Conservation (phyloP, 2,797 vertebrate genomes). For the Paedocypris micromegethes region DNA sequence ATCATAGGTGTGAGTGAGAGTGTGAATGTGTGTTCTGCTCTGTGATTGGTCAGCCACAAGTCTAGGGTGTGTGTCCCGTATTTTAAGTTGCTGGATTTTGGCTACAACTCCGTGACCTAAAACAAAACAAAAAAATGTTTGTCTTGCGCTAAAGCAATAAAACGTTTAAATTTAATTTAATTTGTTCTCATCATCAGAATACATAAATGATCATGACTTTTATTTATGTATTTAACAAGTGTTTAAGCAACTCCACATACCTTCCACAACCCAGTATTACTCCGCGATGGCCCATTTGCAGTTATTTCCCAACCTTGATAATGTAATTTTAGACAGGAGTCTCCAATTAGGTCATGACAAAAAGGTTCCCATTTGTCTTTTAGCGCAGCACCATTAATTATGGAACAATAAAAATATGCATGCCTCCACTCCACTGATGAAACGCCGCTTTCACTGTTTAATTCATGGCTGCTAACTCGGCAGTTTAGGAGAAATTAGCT, state of each 20-base stretch:
- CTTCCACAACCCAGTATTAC: slow-evolving; percentile 33
- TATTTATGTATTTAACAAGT: background rate
- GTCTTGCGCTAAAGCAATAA: no score
- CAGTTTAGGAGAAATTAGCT: slow-evolving; percentile 44
- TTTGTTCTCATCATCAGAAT: no score
- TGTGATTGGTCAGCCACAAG: no score
- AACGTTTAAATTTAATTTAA: no score
- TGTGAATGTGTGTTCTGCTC: no score
- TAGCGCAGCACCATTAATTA: slow-evolving; percentile 61
- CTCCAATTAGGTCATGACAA: slow-evolving; percentile 45
- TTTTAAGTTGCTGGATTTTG: no score
- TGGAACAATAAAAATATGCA: slow-evolving; percentile 60
- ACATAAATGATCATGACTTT: no score
- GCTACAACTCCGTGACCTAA: no score
- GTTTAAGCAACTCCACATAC: slow-evolving; percentile 9
- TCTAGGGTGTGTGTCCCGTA: no score
- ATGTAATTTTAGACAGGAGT: slow-evolving; percentile 44
- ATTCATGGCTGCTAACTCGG: slow-evolving; percentile 41
- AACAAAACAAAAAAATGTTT: no score
- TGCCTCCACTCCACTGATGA: slow-evolving; percentile 38
- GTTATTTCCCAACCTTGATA: slow-evolving; percentile 27
- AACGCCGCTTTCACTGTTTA: slow-evolving; percentile 39
- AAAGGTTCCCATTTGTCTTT: slow-evolving; percentile 47
- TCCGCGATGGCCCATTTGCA: slow-evolving; percentile 39
- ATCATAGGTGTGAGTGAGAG: no score